Percentiles rank a stretch among this genome's conserved stretches.
phyloP scores from a whole-genome alignment of 2,113 vertebrate genomes.

The Notothenia rossii region DNA sequence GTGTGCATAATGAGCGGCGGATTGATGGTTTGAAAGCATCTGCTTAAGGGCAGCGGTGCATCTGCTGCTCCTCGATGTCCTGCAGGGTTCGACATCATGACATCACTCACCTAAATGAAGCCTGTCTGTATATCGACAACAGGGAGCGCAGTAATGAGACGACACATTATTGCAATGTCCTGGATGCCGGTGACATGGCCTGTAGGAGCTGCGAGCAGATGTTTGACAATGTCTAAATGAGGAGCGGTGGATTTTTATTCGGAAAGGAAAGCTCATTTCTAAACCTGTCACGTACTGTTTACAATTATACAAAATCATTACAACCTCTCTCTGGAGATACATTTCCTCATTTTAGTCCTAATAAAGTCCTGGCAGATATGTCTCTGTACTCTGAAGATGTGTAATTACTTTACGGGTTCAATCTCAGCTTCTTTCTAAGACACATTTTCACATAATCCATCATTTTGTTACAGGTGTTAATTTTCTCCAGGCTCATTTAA shows the following conservation, averaged over 20 bases:
- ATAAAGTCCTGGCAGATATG: background rate
- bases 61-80: background rate
- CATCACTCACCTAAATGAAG: conserved; percentile 39
- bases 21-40: conserved; percentile 29
- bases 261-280: conserved; percentile 4
- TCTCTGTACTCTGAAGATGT: background rate
- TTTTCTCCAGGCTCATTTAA: background rate
- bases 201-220: conserved; percentile 17
- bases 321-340: background rate
- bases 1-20: conserved; percentile 27
- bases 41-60: conserved; percentile 32
- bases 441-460: background rate
- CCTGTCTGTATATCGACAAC: background rate
- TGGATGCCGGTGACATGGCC: conserved; percentile 15
- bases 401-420: too few relatives aligned
- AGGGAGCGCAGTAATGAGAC: conserved; percentile 38
- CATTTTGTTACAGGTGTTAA: background rate
- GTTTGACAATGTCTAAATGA: conserved; percentile 10
- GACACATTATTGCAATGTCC: conserved; percentile 36
- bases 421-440: too few relatives aligned
- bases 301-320: background rate
- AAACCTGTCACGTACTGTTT: background rate
- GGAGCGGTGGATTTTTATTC: background rate
- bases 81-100: background rate
- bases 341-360: background rate